phyloP scores from a whole-genome alignment of 2,113 vertebrate genomes.

The Catharus fuscescens region DNA sequence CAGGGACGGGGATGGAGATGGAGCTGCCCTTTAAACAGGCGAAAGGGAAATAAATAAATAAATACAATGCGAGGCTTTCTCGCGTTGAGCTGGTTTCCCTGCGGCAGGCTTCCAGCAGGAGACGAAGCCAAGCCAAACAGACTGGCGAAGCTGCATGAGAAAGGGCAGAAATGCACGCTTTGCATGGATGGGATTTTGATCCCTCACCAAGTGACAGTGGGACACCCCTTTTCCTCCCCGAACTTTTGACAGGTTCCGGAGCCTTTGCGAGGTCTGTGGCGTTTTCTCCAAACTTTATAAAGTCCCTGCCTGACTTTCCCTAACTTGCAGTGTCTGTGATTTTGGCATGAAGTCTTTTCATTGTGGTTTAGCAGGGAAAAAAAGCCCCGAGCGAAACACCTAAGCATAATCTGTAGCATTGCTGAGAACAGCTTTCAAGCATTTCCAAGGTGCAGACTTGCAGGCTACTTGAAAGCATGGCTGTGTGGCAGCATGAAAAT shows the following conservation, averaged over 20 bases:
- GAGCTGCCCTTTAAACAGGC: not conserved
- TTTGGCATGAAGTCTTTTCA: not conserved
- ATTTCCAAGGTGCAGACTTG: not conserved
- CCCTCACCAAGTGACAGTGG: not conserved
- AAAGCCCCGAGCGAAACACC: conserved; percentile 25
- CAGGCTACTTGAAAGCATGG: not conserved
- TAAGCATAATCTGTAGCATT: not conserved
- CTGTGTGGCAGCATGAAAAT: not conserved
- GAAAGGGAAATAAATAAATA: not conserved
- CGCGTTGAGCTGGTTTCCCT: conserved; percentile 13
- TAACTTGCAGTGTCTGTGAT: not conserved
- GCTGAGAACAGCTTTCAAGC: conserved; percentile 21
- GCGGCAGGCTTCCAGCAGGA: conserved; percentile 24
- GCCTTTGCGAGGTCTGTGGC: fast-evolving
- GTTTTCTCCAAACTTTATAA: not conserved
- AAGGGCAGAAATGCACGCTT: not conserved
- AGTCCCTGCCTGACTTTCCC: not conserved
- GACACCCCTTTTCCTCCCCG: not conserved
- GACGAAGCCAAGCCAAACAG: conserved; percentile 16
- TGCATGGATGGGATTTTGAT: not conserved
- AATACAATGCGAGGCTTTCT: not conserved
- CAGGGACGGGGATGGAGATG: not conserved
- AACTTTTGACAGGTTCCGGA: not conserved
- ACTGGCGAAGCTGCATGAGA: not conserved
- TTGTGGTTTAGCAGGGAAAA: conserved; percentile 30